Percentiles rank a stretch among this genome's conserved stretches.
Conservation (phyloP, 2,888 invertebrate species). For the Notocelia uddmanniana region DNA sequence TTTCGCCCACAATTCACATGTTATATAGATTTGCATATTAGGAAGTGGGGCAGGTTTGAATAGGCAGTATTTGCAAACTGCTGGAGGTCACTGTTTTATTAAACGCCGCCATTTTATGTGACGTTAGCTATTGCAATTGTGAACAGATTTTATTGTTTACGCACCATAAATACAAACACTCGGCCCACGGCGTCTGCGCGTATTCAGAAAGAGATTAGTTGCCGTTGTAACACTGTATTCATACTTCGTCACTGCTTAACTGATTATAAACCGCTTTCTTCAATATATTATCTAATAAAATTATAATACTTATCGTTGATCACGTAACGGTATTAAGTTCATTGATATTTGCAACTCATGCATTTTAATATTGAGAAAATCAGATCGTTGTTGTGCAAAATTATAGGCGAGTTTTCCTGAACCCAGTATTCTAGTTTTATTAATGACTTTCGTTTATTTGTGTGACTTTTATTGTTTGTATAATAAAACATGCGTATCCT, state of each 20-base stretch:
- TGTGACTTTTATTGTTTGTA: slow-evolving; percentile 17
- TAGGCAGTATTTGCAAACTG: slow-evolving; percentile 62
- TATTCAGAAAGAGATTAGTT: slow-evolving; percentile 34
- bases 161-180: slow-evolving; percentile 36
- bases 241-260: slow-evolving; percentile 38
- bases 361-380: slow-evolving; percentile 37
- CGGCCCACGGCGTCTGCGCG: slow-evolving; percentile 30
- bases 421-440: slow-evolving; percentile 52
- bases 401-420: slow-evolving; percentile 48
- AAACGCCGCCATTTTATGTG: slow-evolving; percentile 50
- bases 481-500: slow-evolving; percentile 19
- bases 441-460: slow-evolving; percentile 46
- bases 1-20: slow-evolving; percentile 74
- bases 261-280: slow-evolving; percentile 40
- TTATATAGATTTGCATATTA: slow-evolving; percentile 77
- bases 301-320: slow-evolving; percentile 23
- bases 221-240: slow-evolving; percentile 37
- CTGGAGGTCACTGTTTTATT: slow-evolving; percentile 57
- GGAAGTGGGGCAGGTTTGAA: slow-evolving; percentile 77
- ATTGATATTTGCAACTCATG: slow-evolving; percentile 25
- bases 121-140: slow-evolving; percentile 49
- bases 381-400: slow-evolving; percentile 23
- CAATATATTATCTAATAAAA: slow-evolving; percentile 37
- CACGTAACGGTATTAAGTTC: slow-evolving; percentile 26
- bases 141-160: slow-evolving; percentile 43